phyloP scores from a whole-genome alignment of 2,888 invertebrate species.

The Eudemis profundana region DNA sequence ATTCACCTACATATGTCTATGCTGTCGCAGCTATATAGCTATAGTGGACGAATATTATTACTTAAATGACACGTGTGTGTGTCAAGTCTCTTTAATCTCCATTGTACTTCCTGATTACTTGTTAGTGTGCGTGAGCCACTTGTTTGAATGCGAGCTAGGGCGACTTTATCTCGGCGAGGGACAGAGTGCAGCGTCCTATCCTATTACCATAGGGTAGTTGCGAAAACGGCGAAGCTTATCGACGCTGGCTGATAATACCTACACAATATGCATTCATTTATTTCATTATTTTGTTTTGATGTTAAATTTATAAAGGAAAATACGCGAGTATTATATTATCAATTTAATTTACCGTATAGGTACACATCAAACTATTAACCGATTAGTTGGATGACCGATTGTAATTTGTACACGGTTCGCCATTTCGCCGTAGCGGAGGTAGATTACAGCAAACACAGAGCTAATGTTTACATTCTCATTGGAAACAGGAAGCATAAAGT shows the following conservation, averaged over 20 bases:
- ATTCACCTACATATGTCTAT: conserved; percentile 57
- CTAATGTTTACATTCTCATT: conserved; percentile 77
- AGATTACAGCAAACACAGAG: conserved; percentile 50
- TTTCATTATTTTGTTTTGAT: too few relatives aligned
- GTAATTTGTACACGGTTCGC: conserved; percentile 6
- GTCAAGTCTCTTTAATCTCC: conserved; percentile 81
- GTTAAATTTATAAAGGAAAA: not conserved
- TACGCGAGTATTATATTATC: not conserved
- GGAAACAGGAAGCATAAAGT: conserved; percentile 82
- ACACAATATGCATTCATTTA: not conserved
- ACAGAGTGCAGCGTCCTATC: conserved; percentile 84
- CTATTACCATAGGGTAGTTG: conserved; percentile 66
- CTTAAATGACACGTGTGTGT: conserved; percentile 75
- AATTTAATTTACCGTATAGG: not conserved
- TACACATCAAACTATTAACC: not conserved
- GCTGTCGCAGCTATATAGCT: conserved; percentile 59
- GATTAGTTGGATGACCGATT: not conserved
- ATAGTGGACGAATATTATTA: conserved; percentile 77
- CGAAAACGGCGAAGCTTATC: conserved; percentile 34
- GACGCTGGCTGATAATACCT: conserved; percentile 8
- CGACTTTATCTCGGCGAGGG: conserved; percentile 83
- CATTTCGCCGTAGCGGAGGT: conserved; percentile 41
- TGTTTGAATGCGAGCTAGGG: conserved; percentile 84
- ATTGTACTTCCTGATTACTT: conserved; percentile 83
- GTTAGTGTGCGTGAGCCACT: conserved; percentile 81